These are phyloP conservation scores for Rhodinocichla rosea DNA, from an alignment of 2,113 vertebrate species.

Conservation along the genomic window DNA sequence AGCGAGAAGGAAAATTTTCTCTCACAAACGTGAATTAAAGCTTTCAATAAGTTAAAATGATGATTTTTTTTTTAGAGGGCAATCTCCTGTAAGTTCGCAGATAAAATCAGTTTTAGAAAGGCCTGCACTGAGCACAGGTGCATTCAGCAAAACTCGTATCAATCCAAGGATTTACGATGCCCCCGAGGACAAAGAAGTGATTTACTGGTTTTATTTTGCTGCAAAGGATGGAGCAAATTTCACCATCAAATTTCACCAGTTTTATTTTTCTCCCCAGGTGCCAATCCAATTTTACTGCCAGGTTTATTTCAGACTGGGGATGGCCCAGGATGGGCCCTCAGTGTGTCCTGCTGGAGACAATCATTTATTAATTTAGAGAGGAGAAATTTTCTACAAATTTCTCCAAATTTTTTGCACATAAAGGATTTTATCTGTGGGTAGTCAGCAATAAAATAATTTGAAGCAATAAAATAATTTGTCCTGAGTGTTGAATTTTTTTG, in stretches of 20 bases:
- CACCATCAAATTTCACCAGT: rapidly evolving
- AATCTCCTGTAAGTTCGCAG: not conserved
- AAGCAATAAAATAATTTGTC: not conserved
- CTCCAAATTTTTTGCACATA: not conserved
- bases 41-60: not conserved
- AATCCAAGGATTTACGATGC: not conserved
- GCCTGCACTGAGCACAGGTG: not conserved
- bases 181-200: not conserved
- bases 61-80: not conserved
- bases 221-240: not conserved
- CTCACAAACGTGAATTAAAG: not conserved
- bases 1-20: not conserved
- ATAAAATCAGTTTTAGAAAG: not conserved
- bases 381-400: not conserved
- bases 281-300: not conserved
- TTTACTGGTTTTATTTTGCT: not conserved
- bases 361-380: not conserved
- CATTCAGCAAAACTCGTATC: not conserved
- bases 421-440: not conserved
- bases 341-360: too few species aligned
- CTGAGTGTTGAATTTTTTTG: not conserved
- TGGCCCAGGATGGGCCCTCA: not conserved
- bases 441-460: not conserved
- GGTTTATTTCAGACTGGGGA: not conserved
- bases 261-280: not conserved